Base-by-base conservation (phyloP, 1,140 invertebrate species). In the Caenorhabditis latens region DNA sequence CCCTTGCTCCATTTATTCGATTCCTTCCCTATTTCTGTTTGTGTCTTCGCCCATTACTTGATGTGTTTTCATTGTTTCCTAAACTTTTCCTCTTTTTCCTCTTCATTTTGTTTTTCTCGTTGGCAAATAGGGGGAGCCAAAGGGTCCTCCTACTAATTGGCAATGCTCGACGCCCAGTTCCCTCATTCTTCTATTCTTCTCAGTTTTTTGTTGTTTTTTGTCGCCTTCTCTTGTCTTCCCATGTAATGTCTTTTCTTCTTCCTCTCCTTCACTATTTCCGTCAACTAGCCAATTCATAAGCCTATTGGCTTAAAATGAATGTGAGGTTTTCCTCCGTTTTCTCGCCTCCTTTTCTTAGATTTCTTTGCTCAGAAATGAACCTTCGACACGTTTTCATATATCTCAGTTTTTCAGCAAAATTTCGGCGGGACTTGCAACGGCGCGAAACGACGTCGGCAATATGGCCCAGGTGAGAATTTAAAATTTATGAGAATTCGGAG, bases 391-490 rank as follows among this genome's bases (percentile, higher is more conserved):
- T 50, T 71, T 79, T 79, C 46, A 79, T 53, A 43, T 13, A 24
- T 79, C 71, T 24, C 19, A 24, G n/a, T 79, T 79, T 79, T 79
- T 79, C 71, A 79, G 71, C 71, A 79, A 79, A 79, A 79, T 79
- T 79, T 79, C 71, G 71, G 71, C 71, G 71, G 71, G 71, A 79
- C 71, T 79, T 79, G 71, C 71, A 79, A 79, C 71, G 43, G 71
- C 71, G 46, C 43, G 71, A 79, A 79, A 79, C 71, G 71, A 50
- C 71, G 71, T 79, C 71, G 71, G 71, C 71, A 79, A 79, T 50
- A 79, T 79, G 71, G 71, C 71, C 46, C 43, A 42, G 71, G 71
- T 79, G 46, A 79, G 71, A 50, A 50, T 79, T 79, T 79, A 13
- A 63, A 58, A 58, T 58, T 58, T 24, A 63, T 32, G 21, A 9